Evolutionary conservation across 2,113 vertebrate species (phyloP).

Genomic region (Nycticryphes semicollaris): DNA sequence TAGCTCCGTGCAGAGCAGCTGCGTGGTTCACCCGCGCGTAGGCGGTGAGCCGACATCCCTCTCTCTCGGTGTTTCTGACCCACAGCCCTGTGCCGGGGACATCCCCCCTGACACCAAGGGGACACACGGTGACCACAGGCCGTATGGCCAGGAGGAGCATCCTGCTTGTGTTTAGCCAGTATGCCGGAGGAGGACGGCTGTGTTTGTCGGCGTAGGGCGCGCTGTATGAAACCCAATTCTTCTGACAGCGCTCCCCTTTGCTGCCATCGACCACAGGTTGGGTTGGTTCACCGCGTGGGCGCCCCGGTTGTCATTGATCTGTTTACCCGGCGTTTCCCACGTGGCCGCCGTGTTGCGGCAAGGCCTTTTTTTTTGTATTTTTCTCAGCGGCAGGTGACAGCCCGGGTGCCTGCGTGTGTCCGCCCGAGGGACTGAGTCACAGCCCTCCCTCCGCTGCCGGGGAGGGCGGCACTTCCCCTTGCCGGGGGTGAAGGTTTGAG

Average conservation of each 20-base stretch:
- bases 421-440: slow-evolving; percentile 58
- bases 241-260: not conserved
- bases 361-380: not conserved
- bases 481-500: rapidly evolving
- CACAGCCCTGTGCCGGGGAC: rapidly evolving
- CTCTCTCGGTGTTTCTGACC: not conserved
- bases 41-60: not conserved
- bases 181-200: not conserved
- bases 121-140: rapidly evolving
- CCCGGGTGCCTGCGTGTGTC: not conserved
- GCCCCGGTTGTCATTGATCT: not conserved
- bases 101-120: rapidly evolving
- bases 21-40: rapidly evolving
- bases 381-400: not conserved
- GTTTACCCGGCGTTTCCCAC: slow-evolving; percentile 3
- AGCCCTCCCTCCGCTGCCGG: not conserved
- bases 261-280: not conserved
- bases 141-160: not conserved
- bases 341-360: not conserved
- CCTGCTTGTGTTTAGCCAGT: not conserved
- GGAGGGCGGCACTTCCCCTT: not conserved
- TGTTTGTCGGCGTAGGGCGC: rapidly evolving
- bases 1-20: rapidly evolving
- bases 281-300: not conserved
- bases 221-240: rapidly evolving